Evolutionary conservation across 2,797 vertebrate genomes (phyloP).

Genomic region (Micromesistius poutassou): DNA sequence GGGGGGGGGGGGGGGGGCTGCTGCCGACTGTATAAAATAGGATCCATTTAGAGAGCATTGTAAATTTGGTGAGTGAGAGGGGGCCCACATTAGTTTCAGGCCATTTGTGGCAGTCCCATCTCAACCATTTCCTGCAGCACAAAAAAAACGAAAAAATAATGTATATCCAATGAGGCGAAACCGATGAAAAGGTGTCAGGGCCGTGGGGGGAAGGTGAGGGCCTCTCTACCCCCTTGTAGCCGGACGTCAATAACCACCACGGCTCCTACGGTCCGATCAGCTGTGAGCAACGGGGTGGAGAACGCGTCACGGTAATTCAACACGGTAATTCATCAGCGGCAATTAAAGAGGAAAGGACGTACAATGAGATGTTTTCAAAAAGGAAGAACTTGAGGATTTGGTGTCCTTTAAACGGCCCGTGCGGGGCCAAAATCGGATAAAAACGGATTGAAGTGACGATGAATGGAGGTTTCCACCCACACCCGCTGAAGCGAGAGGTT

Average conservation of each 20-base stretch:
- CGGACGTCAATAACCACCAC: slow-evolving; percentile 28
- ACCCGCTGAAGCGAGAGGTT: neutral
- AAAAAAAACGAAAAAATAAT: neutral
- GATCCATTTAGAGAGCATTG: slow-evolving; percentile 47
- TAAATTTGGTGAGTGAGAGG: slow-evolving; percentile 60
- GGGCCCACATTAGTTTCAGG: slow-evolving; percentile 70
- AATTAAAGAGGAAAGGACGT: slow-evolving; percentile 9
- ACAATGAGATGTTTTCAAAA: neutral
- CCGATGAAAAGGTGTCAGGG: slow-evolving; percentile 62
- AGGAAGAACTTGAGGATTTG: neutral
- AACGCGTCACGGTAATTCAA: slow-evolving; percentile 16
- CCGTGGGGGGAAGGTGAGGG: slow-evolving; percentile 40
- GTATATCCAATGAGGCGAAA: slow-evolving; percentile 59
- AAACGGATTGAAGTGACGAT: slow-evolving; percentile 13
- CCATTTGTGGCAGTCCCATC: slow-evolving; percentile 71
- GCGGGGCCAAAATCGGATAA: neutral
- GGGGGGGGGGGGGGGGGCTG: slow-evolving; percentile 11
- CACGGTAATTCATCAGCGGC: neutral
- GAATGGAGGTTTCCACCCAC: slow-evolving; percentile 10
- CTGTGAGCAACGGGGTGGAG: slow-evolving; percentile 29
- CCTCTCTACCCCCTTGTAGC: slow-evolving; percentile 42
- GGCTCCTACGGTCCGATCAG: slow-evolving; percentile 18
- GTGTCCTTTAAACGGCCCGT: neutral
- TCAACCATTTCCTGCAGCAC: slow-evolving; percentile 57
- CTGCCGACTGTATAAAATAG: slow-evolving; percentile 24